These are phyloP conservation scores for Seriola dumerili DNA, from an alignment of 2,113 vertebrate species.

Conservation along the genomic window DNA sequence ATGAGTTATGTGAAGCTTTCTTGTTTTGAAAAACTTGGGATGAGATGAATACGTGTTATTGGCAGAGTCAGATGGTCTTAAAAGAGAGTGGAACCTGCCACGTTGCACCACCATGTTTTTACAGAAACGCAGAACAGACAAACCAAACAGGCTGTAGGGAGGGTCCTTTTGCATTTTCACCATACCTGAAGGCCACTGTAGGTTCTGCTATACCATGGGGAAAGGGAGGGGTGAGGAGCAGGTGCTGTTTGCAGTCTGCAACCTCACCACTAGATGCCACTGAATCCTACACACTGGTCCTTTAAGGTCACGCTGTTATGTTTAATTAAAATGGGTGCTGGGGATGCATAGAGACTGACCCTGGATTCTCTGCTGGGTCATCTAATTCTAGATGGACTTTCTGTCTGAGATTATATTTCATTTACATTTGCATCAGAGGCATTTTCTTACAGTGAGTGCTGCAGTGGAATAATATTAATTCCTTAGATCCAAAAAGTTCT, in stretches of 20 bases:
- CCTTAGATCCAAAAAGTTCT: background rate
- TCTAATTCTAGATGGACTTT: background rate
- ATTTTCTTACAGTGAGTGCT: background rate
- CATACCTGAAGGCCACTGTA: too few relatives aligned
- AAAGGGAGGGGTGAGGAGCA: too few relatives aligned
- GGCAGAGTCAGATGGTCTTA: conserved; percentile 11
- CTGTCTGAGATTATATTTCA: background rate
- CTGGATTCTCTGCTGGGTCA: background rate
- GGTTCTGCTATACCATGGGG: too few relatives aligned
- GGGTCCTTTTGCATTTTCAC: too few relatives aligned
- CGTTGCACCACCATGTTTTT: too few relatives aligned
- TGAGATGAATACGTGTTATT: background rate
- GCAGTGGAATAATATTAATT: background rate
- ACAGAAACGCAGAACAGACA: too few relatives aligned
- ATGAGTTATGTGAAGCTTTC: background rate
- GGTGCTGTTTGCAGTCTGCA: background rate
- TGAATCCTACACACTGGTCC: too few relatives aligned
- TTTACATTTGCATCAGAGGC: conserved; percentile 9
- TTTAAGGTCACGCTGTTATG: conserved; percentile 24
- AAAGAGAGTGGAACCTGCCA: background rate
- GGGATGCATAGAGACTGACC: background rate
- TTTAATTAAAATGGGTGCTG: conserved; percentile 24
- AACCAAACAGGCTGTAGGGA: too few relatives aligned
- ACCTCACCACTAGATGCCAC: too few relatives aligned
- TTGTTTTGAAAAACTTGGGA: background rate